Evolutionary conservation across 2,888 invertebrate species (phyloP).

Genomic region (Anoplius nigerrimus): DNA sequence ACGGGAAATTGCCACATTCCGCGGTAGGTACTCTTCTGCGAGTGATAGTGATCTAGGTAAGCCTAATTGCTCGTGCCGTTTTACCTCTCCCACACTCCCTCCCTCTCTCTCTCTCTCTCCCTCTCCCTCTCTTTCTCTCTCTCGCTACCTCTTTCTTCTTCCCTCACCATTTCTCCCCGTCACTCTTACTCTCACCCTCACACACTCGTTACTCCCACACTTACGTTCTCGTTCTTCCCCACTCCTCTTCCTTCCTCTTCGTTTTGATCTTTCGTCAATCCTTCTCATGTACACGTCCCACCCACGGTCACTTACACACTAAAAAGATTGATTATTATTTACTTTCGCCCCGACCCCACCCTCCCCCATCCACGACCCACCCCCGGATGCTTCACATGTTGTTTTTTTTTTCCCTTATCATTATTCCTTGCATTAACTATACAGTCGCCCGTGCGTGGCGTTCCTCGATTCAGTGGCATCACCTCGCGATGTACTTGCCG

Average conservation of each 20-base stretch:
- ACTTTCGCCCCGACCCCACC: not conserved
- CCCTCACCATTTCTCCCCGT: conserved; percentile 15
- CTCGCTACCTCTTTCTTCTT: conserved; percentile 9
- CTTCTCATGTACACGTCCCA: not conserved
- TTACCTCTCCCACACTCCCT: not conserved
- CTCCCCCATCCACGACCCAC: not conserved
- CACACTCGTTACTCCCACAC: not conserved
- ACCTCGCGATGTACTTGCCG: conserved; percentile 65
- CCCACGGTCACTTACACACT: not conserved
- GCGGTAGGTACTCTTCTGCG: no score
- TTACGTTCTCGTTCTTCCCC: conserved; percentile 20
- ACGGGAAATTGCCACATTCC: no score
- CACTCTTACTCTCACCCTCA: no score
- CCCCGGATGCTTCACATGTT: conserved; percentile 25
- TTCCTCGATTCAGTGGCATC: conserved; percentile 61
- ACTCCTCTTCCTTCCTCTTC: not conserved
- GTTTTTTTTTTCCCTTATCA: conserved; percentile 37
- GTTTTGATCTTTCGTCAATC: not conserved
- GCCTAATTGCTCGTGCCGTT: no score
- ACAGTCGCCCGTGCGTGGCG: conserved; percentile 51
- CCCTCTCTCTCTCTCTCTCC: conserved; percentile 4
- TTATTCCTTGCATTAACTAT: conserved; percentile 50
- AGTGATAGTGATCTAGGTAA: no score
- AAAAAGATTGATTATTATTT: no score
- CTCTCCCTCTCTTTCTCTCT: not conserved